phyloP scores from a whole-genome alignment of 2,888 invertebrate genomes.

The Spilarctia lutea region DNA sequence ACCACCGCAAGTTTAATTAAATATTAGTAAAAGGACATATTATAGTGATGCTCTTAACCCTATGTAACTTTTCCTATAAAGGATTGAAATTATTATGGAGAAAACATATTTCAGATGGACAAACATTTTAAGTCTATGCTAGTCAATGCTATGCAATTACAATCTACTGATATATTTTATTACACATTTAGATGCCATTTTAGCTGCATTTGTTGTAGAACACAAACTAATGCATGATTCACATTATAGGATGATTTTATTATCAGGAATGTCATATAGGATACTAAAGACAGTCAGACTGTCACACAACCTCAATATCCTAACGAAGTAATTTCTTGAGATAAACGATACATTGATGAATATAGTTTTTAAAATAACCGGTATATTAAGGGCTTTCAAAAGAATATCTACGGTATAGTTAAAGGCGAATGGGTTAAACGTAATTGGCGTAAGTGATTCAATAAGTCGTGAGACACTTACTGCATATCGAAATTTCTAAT shows the following conservation, averaged over 20 bases:
- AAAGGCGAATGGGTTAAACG: neutral
- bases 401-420: constrained; percentile 1
- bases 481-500: neutral
- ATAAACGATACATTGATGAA: neutral
- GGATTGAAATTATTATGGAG: neutral
- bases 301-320: neutral
- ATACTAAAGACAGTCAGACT: no score
- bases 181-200: neutral
- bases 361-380: neutral
- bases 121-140: no score
- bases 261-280: neutral
- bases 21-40: no score
- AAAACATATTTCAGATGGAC: neutral
- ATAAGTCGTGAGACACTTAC: neutral
- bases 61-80: neutral
- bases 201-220: neutral
- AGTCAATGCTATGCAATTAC: neutral
- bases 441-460: constrained; percentile 4
- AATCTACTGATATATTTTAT: neutral
- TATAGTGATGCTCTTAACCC: neutral
- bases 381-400: neutral
- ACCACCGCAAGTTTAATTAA: neutral
- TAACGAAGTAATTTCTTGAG: neutral
- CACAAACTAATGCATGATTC: neutral
- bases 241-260: neutral